These are phyloP conservation scores for Benitochromis conjunctus DNA, from an alignment of 2,113 vertebrate species.

Conservation along the genomic window DNA sequence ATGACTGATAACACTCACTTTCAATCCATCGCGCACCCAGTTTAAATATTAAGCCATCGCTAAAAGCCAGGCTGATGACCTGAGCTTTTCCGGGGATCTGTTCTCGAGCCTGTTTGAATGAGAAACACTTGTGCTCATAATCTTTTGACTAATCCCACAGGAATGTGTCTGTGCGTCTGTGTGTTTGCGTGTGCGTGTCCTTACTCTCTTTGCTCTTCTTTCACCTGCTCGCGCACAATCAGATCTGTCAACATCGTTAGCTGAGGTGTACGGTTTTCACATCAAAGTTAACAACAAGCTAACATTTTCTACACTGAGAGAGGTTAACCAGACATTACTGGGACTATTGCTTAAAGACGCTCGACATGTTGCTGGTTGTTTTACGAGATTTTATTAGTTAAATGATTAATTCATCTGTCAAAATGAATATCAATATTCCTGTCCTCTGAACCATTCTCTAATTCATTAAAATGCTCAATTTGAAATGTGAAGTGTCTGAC, in stretches of 20 bases:
- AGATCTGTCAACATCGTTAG: slow-evolving; percentile 8
- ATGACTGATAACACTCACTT: slow-evolving; percentile 85
- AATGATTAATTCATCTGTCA: neutral
- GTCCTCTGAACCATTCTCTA: neutral
- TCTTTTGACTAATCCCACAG: slow-evolving; percentile 51
- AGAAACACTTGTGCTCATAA: slow-evolving; percentile 54
- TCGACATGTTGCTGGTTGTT: neutral
- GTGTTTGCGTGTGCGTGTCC: neutral
- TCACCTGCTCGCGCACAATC: neutral
- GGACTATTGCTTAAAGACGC: neutral
- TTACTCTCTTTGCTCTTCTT: neutral
- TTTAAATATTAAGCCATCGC: slow-evolving; percentile 89
- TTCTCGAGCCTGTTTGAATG: slow-evolving; percentile 47
- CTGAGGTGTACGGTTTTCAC: neutral
- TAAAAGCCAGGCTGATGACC: slow-evolving; percentile 41
- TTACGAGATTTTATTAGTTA: neutral
- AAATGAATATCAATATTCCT: neutral
- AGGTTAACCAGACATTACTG: neutral
- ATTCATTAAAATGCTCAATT: neutral
- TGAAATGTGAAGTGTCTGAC: slow-evolving; percentile 12
- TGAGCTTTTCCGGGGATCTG: slow-evolving; percentile 49
- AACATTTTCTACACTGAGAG: neutral
- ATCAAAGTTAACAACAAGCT: neutral
- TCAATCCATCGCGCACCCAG: slow-evolving; percentile 79
- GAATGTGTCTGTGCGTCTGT: slow-evolving; percentile 29